Percentiles rank a stretch among this genome's conserved stretches.
These are phyloP conservation scores for Lithophane ornitopus DNA, from an alignment of 2,888 invertebrate species.

Conservation along the genomic window DNA sequence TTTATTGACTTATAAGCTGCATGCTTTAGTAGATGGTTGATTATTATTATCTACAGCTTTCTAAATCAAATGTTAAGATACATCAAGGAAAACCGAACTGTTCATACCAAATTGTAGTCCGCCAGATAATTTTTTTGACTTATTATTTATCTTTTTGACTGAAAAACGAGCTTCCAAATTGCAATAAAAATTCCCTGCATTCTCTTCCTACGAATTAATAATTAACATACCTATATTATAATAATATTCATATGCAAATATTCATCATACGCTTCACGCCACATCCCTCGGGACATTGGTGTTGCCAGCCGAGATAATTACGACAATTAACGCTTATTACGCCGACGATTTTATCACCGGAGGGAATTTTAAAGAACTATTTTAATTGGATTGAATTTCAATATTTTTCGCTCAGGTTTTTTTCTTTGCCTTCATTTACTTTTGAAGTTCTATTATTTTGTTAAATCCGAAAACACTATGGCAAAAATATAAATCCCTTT, in stretches of 20 bases:
- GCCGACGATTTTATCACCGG: conserved; percentile 46
- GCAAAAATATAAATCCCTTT: not conserved
- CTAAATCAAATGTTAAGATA: not conserved
- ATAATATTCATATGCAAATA: conserved; percentile 62
- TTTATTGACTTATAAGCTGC: not conserved
- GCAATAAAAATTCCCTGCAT: not conserved
- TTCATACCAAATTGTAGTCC: not conserved
- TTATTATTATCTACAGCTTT: not conserved
- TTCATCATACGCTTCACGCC: conserved; percentile 50
- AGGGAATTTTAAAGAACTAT: conserved; percentile 44
- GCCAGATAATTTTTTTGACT: no score
- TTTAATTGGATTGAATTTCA: conserved; percentile 38
- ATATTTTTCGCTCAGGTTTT: conserved; percentile 14
- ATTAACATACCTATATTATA: conserved; percentile 42
- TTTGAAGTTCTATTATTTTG: conserved; percentile 1
- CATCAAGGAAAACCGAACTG: not conserved
- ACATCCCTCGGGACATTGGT: conserved; percentile 57
- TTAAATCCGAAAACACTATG: not conserved
- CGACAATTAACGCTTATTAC: conserved; percentile 60
- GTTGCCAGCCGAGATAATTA: conserved; percentile 61
- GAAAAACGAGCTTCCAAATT: not conserved
- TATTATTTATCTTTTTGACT: not conserved
- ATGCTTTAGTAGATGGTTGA: not conserved
- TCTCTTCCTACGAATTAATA: conserved; percentile 10
- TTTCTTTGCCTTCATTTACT: not conserved